Evolutionary conservation across 2,888 invertebrate species (phyloP).

Genomic region (Amblyjoppa proteus): DNA sequence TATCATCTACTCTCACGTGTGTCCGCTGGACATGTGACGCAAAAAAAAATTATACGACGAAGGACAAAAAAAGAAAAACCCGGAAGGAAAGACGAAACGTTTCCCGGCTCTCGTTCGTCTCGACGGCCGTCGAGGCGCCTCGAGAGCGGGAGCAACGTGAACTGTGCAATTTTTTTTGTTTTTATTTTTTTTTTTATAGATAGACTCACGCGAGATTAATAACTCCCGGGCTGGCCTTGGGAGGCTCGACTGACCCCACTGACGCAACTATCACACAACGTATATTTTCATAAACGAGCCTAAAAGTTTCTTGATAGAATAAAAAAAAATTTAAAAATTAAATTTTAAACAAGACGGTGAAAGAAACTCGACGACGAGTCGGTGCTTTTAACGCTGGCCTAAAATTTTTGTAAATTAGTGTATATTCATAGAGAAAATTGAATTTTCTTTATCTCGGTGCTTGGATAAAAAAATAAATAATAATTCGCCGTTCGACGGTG

Average conservation of each 20-base stretch:
- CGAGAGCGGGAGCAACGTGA: constrained; percentile 28
- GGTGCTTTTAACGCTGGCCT: constrained; percentile 36
- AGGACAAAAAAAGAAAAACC: constrained; percentile 27
- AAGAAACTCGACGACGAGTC: constrained; percentile 13
- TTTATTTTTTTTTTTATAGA: neutral
- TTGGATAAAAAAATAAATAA: constrained; percentile 33
- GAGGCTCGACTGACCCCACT: constrained; percentile 44
- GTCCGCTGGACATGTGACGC: constrained; percentile 83
- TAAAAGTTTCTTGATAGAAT: constrained; percentile 22
- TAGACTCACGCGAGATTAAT: constrained; percentile 7
- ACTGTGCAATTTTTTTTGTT: constrained; percentile 31
- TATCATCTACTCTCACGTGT: constrained; percentile 84
- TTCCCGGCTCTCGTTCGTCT: constrained; percentile 8
- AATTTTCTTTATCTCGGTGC: constrained; percentile 37
- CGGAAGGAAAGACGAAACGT: constrained; percentile 4
- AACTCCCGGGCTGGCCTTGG: constrained; percentile 64
- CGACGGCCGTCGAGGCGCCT: constrained; percentile 26
- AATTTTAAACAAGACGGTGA: neutral
- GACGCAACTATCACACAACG: constrained; percentile 35
- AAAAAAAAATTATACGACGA: constrained; percentile 22
- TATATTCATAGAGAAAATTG: constrained; percentile 39
- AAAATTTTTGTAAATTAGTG: constrained; percentile 43
- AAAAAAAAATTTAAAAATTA: neutral
- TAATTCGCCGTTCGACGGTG: constrained; percentile 57
- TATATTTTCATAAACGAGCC: constrained; percentile 28